phyloP scores from a whole-genome alignment of 2,797 vertebrate genomes.

The Siniperca undulata region DNA sequence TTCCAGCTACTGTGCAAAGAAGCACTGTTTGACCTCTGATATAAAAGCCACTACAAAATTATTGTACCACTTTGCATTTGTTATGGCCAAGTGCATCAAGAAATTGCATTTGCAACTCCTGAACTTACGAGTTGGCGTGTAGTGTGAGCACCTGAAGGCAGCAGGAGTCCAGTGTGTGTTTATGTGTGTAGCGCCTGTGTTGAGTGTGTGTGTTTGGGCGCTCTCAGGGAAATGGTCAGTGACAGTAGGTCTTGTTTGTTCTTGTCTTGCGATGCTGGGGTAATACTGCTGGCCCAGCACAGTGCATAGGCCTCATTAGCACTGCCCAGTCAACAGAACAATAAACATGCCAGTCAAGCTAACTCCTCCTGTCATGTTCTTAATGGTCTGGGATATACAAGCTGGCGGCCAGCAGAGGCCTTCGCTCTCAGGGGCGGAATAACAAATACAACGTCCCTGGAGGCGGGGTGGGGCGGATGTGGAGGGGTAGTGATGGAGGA shows the following conservation, averaged over 20 bases:
- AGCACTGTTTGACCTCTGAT: slow-evolving; percentile 29
- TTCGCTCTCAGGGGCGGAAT: slow-evolving; percentile 60
- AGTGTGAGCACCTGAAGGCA: slow-evolving; percentile 11
- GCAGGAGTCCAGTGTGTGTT: slow-evolving; percentile 16
- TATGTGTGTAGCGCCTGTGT: slow-evolving; percentile 1
- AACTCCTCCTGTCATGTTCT: slow-evolving; percentile 84
- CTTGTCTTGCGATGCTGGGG: slow-evolving; percentile 73
- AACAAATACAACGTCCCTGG: slow-evolving; percentile 46
- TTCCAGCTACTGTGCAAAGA: slow-evolving; percentile 1
- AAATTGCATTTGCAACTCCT: slow-evolving; percentile 18
- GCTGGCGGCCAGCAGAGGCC: slow-evolving; percentile 68
- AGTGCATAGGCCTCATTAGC: slow-evolving; percentile 80
- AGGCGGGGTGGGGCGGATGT: slow-evolving; percentile 19
- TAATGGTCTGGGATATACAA: slow-evolving; percentile 83
- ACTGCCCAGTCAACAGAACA: slow-evolving; percentile 77
- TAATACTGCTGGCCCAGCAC: slow-evolving; percentile 71
- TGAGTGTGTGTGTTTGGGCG: not conserved
- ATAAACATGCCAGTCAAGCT: slow-evolving; percentile 87
- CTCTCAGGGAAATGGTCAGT: slow-evolving; percentile 63
- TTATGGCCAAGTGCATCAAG: slow-evolving; percentile 21
- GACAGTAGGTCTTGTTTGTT: slow-evolving; percentile 74
- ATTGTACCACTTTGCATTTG: slow-evolving; percentile 27
- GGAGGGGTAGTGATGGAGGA: slow-evolving; percentile 15
- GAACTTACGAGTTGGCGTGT: not conserved
- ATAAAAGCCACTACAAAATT: slow-evolving; percentile 16